These are phyloP conservation scores for Carcinoscorpius rotundicauda DNA, from an alignment of 1,140 invertebrate species.

Conservation along the genomic window DNA sequence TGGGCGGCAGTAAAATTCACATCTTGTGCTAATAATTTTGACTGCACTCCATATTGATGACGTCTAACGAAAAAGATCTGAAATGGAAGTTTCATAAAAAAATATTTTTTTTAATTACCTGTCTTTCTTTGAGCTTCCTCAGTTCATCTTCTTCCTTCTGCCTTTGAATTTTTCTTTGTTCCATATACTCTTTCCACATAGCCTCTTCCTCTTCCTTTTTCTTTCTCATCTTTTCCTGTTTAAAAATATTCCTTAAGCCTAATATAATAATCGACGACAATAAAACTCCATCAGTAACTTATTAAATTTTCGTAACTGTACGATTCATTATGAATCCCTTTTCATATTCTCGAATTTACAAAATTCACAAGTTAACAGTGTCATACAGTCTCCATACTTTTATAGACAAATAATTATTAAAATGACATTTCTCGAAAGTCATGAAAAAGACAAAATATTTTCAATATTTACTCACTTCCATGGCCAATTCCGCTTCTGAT, in stretches of 20 bases:
- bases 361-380: no score
- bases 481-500: conserved; percentile 15
- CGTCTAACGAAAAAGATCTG: not conserved
- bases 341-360: no score
- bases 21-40: not conserved
- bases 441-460: no score
- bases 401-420: no score
- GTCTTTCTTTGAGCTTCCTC: conserved; percentile 87
- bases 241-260: not conserved
- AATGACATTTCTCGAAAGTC: no score
- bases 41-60: not conserved
- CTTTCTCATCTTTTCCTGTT: conserved; percentile 73
- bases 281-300: no score
- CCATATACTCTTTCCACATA: conserved; percentile 62
- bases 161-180: conserved; percentile 88
- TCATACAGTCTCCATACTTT: no score
- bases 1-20: no score
- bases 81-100: not conserved
- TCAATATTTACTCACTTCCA: conserved; percentile 29
- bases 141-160: conserved; percentile 90
- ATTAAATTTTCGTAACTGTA: no score
- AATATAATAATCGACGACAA: no score
- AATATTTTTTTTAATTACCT: conserved; percentile 30
- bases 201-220: conserved; percentile 28
- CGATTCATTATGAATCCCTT: no score